Evolutionary conservation across 2,888 invertebrate species (phyloP).

Genomic region (Eristalis pertinax): DNA sequence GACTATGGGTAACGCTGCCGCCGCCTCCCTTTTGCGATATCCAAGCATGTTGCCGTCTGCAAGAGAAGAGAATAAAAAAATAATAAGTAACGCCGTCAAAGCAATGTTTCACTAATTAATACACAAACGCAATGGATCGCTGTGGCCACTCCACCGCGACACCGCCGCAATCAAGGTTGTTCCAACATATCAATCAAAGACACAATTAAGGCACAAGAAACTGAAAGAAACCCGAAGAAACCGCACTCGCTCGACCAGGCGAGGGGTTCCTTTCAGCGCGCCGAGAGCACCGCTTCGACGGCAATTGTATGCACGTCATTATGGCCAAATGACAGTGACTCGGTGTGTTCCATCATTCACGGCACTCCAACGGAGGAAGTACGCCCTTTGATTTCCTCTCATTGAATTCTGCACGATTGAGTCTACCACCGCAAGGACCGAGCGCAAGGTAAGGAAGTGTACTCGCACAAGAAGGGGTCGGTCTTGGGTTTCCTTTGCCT

Average conservation of each 20-base stretch:
- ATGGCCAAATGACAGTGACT: slow-evolving; percentile 49
- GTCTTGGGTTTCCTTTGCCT: slow-evolving; percentile 9
- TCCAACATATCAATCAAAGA: slow-evolving; percentile 59
- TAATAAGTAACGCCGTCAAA: slow-evolving; percentile 38
- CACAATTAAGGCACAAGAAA: slow-evolving; percentile 58
- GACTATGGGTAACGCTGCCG: slow-evolving; percentile 79
- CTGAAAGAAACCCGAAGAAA: slow-evolving; percentile 6
- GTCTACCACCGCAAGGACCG: slow-evolving; percentile 27
- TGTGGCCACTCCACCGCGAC: slow-evolving; percentile 42
- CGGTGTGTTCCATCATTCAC: slow-evolving; percentile 61
- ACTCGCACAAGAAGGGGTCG: neutral
- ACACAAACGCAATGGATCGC: slow-evolving; percentile 14
- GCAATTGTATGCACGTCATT: slow-evolving; percentile 53
- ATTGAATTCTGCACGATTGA: slow-evolving; percentile 55
- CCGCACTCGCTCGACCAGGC: neutral
- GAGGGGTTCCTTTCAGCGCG: neutral
- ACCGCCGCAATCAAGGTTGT: slow-evolving; percentile 46
- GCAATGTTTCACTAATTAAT: slow-evolving; percentile 60
- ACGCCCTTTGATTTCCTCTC: slow-evolving; percentile 66
- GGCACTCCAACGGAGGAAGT: slow-evolving; percentile 67
- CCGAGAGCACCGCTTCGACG: neutral
- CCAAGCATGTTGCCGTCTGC: slow-evolving; percentile 86
- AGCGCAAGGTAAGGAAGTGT: slow-evolving; percentile 53
- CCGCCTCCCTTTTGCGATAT: slow-evolving; percentile 76
- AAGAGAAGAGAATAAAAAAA: slow-evolving; percentile 66